Evolutionary conservation across 1,140 invertebrate genomes (phyloP), one percentile per base, ranked within the genome.

Genomic region (Aethina tumida): DNA sequence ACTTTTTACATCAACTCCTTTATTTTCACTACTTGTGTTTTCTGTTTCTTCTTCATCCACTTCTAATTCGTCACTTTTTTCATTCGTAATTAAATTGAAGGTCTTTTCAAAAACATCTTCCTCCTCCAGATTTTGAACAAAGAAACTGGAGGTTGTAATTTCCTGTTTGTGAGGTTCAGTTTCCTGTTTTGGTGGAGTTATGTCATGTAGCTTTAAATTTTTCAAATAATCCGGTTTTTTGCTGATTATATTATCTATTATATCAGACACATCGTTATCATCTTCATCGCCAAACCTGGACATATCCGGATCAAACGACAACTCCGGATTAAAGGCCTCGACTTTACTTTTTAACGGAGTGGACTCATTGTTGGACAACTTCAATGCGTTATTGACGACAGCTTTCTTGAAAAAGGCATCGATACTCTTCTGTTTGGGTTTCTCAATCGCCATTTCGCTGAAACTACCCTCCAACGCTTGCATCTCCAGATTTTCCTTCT

Each of bases 241-340:
- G 2, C 52, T 53, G 1, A 74, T 55, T 12, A 77, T 77, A 17
- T 64, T 59, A 12, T 77, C 68, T 5, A 79, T 65, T 41, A 80
- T 70, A 29, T 68, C 63, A 0, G 76, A 77, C 47, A 80, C 55
- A 38, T 80, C 63, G 7, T 64, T 64, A 13, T 61, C 47, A 25
- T 60, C 56, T 38, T 68, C 65, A 30, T 70, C 69, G 3, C 54
- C 52, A 45, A 55, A 56, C 30, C 57, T 49, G 5, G 51, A 49
- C 5, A 43, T 39, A 24, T 67, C 52, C 5, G 47, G 33, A 27
- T 59, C 49, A 14, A 64, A 33, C 15, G 60, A 35, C 35, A 36
- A 51, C 27, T 46, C 33, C 22, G 36, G n/a, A n/a, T n/a, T n/a
- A n/a, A n/a, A n/a, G n/a, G n/a, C n/a, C n/a, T n/a, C n/a, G n/a